These are phyloP conservation scores for Hydroisotoma schaefferi DNA, from an alignment of 2,888 invertebrate genomes.

Conservation along the genomic window DNA sequence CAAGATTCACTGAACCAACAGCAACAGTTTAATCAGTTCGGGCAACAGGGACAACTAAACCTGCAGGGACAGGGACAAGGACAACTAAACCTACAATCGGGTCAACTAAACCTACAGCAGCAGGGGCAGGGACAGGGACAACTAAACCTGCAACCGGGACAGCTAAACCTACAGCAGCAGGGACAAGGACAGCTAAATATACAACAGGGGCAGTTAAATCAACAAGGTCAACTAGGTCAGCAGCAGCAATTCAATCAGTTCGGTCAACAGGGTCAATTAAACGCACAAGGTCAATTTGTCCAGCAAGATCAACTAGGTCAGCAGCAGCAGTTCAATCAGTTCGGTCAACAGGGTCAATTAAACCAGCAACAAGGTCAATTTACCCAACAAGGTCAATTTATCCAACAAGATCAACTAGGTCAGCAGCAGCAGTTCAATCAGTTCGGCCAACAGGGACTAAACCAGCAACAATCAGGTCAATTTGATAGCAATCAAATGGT, in stretches of 20 bases:
- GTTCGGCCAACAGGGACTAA: conserved; percentile 2
- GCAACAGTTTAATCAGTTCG: too few relatives aligned
- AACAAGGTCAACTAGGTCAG: neutral
- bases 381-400: conserved; percentile 6
- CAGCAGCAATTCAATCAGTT: neutral
- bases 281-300: neutral
- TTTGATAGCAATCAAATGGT: neutral
- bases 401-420: neutral
- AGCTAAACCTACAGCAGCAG: too few relatives aligned
- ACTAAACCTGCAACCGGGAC: too few relatives aligned
- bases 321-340: neutral
- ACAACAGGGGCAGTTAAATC: neutral
- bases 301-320: conserved; percentile 1
- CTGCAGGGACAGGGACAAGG: neutral
- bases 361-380: conserved; percentile 4
- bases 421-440: conserved; percentile 2
- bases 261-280: conserved; percentile 1
- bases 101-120: too few relatives aligned
- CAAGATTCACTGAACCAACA: too few relatives aligned
- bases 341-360: neutral
- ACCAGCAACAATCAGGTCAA: neutral
- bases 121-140: neutral
- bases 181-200: neutral
- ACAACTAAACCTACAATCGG: too few relatives aligned
- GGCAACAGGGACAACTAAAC: neutral